phyloP scores from a whole-genome alignment of 1,140 invertebrate genomes.

The Goniozus legneri region DNA sequence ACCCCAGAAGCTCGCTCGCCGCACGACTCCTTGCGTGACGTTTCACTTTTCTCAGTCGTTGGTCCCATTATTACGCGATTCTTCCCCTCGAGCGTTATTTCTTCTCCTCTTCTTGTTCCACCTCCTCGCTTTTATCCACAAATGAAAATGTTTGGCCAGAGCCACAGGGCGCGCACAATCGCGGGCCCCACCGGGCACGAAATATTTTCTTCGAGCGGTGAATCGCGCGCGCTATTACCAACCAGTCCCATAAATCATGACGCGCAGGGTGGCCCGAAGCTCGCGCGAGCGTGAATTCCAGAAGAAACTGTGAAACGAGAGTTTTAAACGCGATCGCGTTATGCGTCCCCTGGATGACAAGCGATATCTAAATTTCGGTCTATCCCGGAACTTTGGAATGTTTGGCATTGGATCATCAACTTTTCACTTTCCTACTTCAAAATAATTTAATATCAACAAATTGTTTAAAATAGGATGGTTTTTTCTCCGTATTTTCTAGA shows the following conservation, averaged over 20 bases:
- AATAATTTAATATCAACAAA: too few species aligned
- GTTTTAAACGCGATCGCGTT: too few species aligned
- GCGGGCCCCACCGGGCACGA: constrained; percentile 26
- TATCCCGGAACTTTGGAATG: too few species aligned
- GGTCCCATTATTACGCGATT: constrained; percentile 23
- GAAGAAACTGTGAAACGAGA: too few species aligned
- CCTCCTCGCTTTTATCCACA: constrained; percentile 17
- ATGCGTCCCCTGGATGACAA: too few species aligned
- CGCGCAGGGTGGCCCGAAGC: constrained; percentile 37
- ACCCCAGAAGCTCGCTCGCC: too few species aligned
- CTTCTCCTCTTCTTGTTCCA: constrained; percentile 4
- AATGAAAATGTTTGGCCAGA: constrained; percentile 43
- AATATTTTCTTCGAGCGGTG: constrained; percentile 38
- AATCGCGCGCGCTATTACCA: constrained; percentile 39
- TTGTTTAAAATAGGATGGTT: too few species aligned
- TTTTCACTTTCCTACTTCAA: too few species aligned
- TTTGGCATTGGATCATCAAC: too few species aligned
- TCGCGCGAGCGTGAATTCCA: constrained; percentile 12
- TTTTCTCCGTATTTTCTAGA: too few species aligned
- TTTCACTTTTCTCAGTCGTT: constrained; percentile 36
- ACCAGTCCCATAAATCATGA: constrained; percentile 40
- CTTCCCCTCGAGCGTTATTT: constrained; percentile 1
- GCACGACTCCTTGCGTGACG: constrained; percentile 22
- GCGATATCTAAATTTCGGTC: too few species aligned
- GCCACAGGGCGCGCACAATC: constrained; percentile 24